A percentile compares a stretch with the other conserved stretches of the same genome.
Conservation (phyloP, 2,113 vertebrate species). For the Meriones unguiculatus region DNA sequence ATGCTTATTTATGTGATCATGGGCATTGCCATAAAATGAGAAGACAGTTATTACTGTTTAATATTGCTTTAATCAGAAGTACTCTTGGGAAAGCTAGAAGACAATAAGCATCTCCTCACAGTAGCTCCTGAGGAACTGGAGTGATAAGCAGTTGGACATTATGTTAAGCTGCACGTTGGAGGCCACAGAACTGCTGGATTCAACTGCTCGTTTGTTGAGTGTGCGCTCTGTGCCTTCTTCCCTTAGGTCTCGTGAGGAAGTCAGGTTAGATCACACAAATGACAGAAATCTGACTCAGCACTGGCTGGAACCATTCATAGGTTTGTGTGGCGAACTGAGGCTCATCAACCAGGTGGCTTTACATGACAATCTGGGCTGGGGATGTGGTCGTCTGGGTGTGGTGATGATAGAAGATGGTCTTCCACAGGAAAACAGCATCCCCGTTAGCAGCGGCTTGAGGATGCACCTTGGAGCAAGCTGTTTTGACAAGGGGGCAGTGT, state of each 20-base stretch:
- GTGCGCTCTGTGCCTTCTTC: background rate
- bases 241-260: background rate
- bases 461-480: background rate
- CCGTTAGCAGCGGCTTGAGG: background rate
- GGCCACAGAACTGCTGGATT: background rate
- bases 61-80: slow-evolving; percentile 84
- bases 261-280: background rate
- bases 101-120: slow-evolving; percentile 63
- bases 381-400: background rate
- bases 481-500: background rate
- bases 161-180: background rate
- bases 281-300: background rate
- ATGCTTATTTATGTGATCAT: slow-evolving; percentile 83
- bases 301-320: background rate
- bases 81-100: slow-evolving; percentile 76
- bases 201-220: slow-evolving; percentile 26
- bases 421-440: background rate
- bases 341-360: background rate
- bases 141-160: slow-evolving; percentile 1
- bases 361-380: background rate
- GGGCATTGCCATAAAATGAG: slow-evolving; percentile 76
- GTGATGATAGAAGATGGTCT: background rate
- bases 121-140: slow-evolving; percentile 19
- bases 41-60: slow-evolving; percentile 82
- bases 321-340: background rate